phyloP scores from a whole-genome alignment of 2,888 invertebrate species.

The Drosophila affinis region DNA sequence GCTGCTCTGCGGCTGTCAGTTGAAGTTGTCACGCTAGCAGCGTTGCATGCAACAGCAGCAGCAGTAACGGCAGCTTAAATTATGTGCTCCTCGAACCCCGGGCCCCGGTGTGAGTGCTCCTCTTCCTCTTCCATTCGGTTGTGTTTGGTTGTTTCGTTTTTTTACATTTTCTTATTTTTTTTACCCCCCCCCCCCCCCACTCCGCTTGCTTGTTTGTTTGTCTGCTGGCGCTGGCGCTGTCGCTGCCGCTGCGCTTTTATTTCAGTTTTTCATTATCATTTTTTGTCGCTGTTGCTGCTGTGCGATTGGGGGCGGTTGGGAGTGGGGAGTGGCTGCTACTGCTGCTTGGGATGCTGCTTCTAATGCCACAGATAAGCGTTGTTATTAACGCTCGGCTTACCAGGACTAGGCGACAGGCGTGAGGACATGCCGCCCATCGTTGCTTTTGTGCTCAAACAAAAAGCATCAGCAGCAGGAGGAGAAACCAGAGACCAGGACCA shows the following conservation, averaged over 20 bases:
- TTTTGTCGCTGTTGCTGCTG: conserved; percentile 42
- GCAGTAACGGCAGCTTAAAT: conserved; percentile 70
- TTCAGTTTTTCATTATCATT: conserved; percentile 78
- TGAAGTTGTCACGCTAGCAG: conserved; percentile 75
- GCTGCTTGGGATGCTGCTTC: conserved; percentile 67
- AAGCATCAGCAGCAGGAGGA: not conserved
- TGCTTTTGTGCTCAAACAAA: conserved; percentile 54
- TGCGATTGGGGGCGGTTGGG: conserved; percentile 1
- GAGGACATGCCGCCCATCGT: conserved; percentile 47
- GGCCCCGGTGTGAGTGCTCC: conserved; percentile 25
- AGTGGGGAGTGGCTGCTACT: conserved; percentile 32
- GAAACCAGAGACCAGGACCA: conserved; percentile 3
- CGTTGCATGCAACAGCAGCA: conserved; percentile 34
- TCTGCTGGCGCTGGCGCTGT: conserved; percentile 49
- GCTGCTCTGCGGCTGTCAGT: conserved; percentile 75
- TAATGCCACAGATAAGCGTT: conserved; percentile 80
- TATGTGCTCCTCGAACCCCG: conserved; percentile 50
- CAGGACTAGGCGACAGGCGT: conserved; percentile 62
- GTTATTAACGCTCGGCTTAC: conserved; percentile 80
- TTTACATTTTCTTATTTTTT: conserved; percentile 32
- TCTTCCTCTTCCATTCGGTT: conserved; percentile 21
- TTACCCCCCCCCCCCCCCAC: conserved; percentile 55
- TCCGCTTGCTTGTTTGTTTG: conserved; percentile 57
- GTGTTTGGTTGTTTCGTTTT: conserved; percentile 41
- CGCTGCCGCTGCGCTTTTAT: conserved; percentile 75